A percentile compares a stretch with the other conserved stretches of the same genome.
These are phyloP conservation scores for Drosophila borealis DNA, from an alignment of 2,888 invertebrate species.

Conservation along the genomic window DNA sequence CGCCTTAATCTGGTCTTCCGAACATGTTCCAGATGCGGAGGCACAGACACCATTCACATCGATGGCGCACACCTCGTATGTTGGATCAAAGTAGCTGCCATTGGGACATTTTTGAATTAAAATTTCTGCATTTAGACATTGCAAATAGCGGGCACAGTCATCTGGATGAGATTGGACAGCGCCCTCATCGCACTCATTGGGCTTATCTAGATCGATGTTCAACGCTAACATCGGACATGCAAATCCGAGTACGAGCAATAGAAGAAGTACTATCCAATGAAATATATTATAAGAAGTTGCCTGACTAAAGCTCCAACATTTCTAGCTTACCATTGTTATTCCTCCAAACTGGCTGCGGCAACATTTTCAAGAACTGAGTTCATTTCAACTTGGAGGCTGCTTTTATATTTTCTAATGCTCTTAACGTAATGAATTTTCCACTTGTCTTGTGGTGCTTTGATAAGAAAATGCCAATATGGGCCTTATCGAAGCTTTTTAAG, in stretches of 20 bases:
- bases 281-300: neutral
- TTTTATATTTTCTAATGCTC: conserved; percentile 50
- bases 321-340: conserved; percentile 40
- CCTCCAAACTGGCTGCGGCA: conserved; percentile 3
- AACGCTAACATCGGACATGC: neutral
- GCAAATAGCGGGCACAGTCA: conserved; percentile 35
- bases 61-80: conserved; percentile 26
- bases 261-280: conserved; percentile 25
- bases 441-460: conserved; percentile 2
- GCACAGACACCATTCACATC: conserved; percentile 20
- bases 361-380: conserved; percentile 43
- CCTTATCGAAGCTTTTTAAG: conserved; percentile 14
- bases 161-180: conserved; percentile 2
- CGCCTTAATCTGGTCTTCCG: conserved; percentile 20
- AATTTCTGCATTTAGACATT: conserved; percentile 37
- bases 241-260: conserved; percentile 12
- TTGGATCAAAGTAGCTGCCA: conserved; percentile 28
- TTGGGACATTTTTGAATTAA: conserved; percentile 22
- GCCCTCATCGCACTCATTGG: conserved; percentile 41
- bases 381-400: neutral
- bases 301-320: neutral
- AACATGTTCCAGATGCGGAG: conserved; percentile 14
- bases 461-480: conserved; percentile 14
- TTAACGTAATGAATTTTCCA: conserved; percentile 39
- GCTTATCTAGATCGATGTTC: neutral